These are phyloP conservation scores for Eupithecia pulchellata DNA, from an alignment of 2,888 invertebrate species.

Conservation along the genomic window DNA sequence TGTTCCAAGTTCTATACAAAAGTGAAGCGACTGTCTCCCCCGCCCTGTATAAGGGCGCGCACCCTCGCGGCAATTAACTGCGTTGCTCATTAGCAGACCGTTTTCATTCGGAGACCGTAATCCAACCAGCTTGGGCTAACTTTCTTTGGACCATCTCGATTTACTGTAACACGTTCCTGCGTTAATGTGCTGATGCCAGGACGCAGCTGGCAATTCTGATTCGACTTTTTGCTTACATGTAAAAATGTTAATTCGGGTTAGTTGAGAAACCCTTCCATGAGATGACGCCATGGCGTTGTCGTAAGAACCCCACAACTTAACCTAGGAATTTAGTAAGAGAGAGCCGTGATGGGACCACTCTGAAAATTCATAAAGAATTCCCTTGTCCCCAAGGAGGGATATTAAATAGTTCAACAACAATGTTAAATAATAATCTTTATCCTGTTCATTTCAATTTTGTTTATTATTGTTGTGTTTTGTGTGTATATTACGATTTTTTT, in stretches of 20 bases:
- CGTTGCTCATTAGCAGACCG: conserved; percentile 79
- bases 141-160: conserved; percentile 70
- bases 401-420: no score
- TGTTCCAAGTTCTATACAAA: background rate
- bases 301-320: background rate
- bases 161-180: conserved; percentile 59
- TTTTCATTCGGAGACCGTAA: conserved; percentile 77
- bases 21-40: conserved; percentile 22
- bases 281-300: background rate
- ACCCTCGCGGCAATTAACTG: conserved; percentile 72
- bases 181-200: conserved; percentile 68
- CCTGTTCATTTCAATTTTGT: no score
- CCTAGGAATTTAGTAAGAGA: no score
- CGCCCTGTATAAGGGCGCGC: conserved; percentile 38
- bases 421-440: no score
- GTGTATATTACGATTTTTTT: no score
- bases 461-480: no score
- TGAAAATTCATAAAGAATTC: no score
- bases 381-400: no score
- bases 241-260: conserved; percentile 10
- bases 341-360: no score
- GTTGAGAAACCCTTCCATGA: background rate
- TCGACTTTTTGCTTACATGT: conserved; percentile 42
- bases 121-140: conserved; percentile 61
- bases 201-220: conserved; percentile 60